Conservation (phyloP, 1,140 invertebrate species). For the Cotesia chilonis region DNA sequence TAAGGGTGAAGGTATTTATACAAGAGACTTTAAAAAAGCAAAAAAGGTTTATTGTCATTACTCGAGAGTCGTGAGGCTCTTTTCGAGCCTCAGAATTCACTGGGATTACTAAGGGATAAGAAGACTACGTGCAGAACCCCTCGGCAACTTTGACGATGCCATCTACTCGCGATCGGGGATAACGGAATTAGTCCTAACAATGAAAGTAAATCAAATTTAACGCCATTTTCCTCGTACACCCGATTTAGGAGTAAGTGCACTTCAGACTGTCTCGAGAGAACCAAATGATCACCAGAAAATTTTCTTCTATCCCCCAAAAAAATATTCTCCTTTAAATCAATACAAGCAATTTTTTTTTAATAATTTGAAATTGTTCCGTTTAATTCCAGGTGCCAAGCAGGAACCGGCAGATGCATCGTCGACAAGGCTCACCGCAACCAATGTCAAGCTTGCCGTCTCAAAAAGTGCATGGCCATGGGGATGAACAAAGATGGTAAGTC, state of each 20-base stretch:
- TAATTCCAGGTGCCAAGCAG: constrained; percentile 91
- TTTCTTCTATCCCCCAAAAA: constrained; percentile 1
- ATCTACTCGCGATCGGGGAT: constrained; percentile 54
- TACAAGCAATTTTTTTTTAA: background rate
- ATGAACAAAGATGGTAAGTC: constrained; percentile 99
- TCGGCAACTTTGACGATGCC: constrained; percentile 45
- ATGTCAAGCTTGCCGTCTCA: constrained; percentile 96
- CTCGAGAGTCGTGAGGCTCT: constrained; percentile 1
- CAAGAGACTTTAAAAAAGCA: constrained; percentile 30
- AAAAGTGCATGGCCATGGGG: constrained; percentile 98
- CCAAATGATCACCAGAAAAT: background rate
- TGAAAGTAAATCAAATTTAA: constrained; percentile 64
- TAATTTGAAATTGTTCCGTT: constrained; percentile 28
- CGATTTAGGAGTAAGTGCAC: constrained; percentile 44
- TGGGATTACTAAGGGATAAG: constrained; percentile 41
- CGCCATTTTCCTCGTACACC: constrained; percentile 52
- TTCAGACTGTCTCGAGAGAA: constrained; percentile 26
- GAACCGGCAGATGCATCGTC: constrained; percentile 93
- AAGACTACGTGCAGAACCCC: constrained; percentile 49
- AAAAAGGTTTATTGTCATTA: constrained; percentile 27
- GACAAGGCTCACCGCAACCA: constrained; percentile 99
- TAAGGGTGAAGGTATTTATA: too few species aligned
- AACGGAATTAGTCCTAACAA: constrained; percentile 61
- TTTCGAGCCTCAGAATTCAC: constrained; percentile 11
- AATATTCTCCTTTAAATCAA: background rate